Conservation (phyloP, 2,113 vertebrate genomes). For the Lampris megalopsis region DNA sequence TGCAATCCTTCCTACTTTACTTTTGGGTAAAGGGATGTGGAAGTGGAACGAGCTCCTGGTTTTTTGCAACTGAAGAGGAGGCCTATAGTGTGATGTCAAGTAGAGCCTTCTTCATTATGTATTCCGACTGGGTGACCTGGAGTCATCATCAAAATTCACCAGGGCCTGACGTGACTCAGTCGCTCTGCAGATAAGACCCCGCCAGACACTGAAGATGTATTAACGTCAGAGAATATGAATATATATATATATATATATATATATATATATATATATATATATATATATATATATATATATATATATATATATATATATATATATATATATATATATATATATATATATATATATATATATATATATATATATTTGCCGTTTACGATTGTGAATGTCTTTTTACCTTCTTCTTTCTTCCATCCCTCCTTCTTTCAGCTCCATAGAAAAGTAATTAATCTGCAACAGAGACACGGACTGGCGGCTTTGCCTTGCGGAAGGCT, state of each 20-base stretch:
- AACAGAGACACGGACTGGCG: conserved; percentile 69
- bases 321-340: too few relatives aligned
- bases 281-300: too few relatives aligned
- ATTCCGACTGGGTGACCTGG: conserved; percentile 77
- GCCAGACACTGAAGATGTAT: conserved; percentile 76
- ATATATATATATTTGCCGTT: conserved; percentile 76
- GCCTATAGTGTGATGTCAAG: conserved; percentile 56
- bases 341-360: too few relatives aligned
- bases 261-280: too few relatives aligned
- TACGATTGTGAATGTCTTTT: conserved; percentile 66
- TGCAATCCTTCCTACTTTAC: too few relatives aligned
- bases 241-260: conserved; percentile 63
- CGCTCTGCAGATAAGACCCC: conserved; percentile 76
- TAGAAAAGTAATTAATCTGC: conserved; percentile 81
- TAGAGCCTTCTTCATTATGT: conserved; percentile 70
- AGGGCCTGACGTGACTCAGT: conserved; percentile 72
- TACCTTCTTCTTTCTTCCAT: conserved; percentile 57
- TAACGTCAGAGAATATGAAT: conserved; percentile 67
- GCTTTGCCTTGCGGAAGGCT: conserved; percentile 63
- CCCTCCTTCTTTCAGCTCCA: conserved; percentile 56
- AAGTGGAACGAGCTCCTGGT: conserved; percentile 29
- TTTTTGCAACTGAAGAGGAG: conserved; percentile 39
- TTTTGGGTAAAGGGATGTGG: conserved; percentile 10
- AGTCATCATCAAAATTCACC: conserved; percentile 80
- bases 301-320: conserved; percentile 64